Evolutionary conservation across 1,140 invertebrate species (phyloP), one percentile per base, ranked within the genome.

Genomic region (Tetraneura akinire): DNA sequence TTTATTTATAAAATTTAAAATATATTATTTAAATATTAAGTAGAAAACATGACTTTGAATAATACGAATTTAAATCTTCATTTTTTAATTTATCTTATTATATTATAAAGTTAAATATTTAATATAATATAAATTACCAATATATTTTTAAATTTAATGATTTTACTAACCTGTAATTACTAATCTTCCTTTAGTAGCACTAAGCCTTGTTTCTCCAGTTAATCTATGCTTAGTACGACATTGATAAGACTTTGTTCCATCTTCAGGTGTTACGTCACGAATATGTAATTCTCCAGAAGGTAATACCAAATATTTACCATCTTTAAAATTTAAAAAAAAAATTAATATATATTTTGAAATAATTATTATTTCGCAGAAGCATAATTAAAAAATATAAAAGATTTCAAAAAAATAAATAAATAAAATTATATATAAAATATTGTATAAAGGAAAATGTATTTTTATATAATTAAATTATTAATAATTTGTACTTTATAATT

Each of bases 211-310:
- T 88, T 97, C 95, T 83, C 94, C 94, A 83, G 96, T 96, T 49
- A 98, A 89, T 83, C 95, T 90, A 86, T 98, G 96, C 85, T 95
- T 94, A 57, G 96, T 98, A 83, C 95, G 90, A 86, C 96, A 98
- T 85, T 96, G 94, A 85, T 95, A 97, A 81, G 92, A 93, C 87
- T 96, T 96, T 86, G 95, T 95, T 81, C 95, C 94, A 87, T 97
- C 95, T 86, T 96, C 94, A 81, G 93, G 93, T 86, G 93, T 94
- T 74, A 96, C 95, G 87, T 96, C 94, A 84, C 93, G 90, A 84
- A 97, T 97, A 85, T 97, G 95, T 70, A 97, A 88, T 88, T 97
- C 95, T 81, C 95, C 95, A 84, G 94, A 96, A 82, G 95, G 95
- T 80, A 96, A 87, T 45, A 96, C 94, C 85, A 97, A 89, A 86